A percentile compares a stretch with the other conserved stretches of the same genome.
phyloP scores from a whole-genome alignment of 2,113 vertebrate species.

The Blennius ocellaris region DNA sequence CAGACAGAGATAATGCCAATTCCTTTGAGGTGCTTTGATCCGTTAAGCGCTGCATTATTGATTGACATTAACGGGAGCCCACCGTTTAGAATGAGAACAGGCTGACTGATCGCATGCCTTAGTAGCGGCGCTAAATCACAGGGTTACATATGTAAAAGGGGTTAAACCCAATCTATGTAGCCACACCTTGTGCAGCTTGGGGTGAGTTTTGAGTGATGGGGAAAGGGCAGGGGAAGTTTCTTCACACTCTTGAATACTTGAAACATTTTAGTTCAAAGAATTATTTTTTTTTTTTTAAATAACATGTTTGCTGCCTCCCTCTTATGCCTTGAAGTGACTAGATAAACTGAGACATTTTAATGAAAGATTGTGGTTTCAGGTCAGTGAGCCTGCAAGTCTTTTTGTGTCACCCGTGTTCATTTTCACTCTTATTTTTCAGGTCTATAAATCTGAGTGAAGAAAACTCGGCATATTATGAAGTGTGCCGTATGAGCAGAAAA shows the following conservation, averaged over 20 bases:
- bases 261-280: too few relatives aligned
- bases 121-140: constrained; percentile 37
- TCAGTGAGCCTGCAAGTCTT: constrained; percentile 33
- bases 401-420: constrained; percentile 7
- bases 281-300: constrained; percentile 25
- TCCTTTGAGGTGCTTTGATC: constrained; percentile 73
- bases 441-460: constrained; percentile 26
- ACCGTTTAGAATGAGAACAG: constrained; percentile 70
- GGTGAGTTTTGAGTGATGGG: constrained; percentile 10
- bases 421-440: constrained; percentile 16
- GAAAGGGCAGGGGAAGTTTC: not conserved
- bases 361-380: constrained; percentile 29
- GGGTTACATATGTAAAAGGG: constrained; percentile 31
- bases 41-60: constrained; percentile 81
- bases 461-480: not conserved
- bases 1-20: constrained; percentile 68
- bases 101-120: constrained; percentile 47
- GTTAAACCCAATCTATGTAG: constrained; percentile 34
- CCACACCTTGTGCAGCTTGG: not conserved
- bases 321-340: constrained; percentile 3
- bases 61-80: constrained; percentile 74
- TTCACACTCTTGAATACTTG: not conserved
- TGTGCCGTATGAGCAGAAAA: not conserved
- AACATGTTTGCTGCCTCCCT: constrained; percentile 3
- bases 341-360: constrained; percentile 32